Percentiles rank a stretch among this genome's conserved stretches.
Evolutionary conservation across 2,888 invertebrate species (phyloP).

Genomic region (Vannuccia rotundouncinata): DNA sequence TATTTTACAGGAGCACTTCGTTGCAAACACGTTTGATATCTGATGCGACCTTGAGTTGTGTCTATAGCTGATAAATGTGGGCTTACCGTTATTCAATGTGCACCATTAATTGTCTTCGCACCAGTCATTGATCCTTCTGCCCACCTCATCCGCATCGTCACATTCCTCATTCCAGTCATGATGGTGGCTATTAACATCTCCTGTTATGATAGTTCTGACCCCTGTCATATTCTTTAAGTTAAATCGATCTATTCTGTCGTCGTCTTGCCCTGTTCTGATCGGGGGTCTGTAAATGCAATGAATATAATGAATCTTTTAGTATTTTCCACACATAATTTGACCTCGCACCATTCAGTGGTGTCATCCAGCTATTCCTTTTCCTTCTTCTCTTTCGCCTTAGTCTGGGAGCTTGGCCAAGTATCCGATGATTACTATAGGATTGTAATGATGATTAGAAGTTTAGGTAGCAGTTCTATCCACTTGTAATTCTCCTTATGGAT

Average conservation of each 20-base stretch:
- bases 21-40: not conserved
- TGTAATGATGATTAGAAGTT: too few species aligned
- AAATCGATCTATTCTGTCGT: not conserved
- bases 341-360: not conserved
- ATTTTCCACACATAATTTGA: not conserved
- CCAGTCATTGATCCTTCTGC: not conserved
- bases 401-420: too few species aligned
- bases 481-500: too few species aligned
- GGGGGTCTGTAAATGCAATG: not conserved
- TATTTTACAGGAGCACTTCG: not conserved
- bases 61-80: not conserved
- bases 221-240: not conserved
- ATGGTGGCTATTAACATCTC: not conserved
- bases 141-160: not conserved
- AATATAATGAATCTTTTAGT: not conserved
- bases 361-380: not conserved
- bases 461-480: too few species aligned
- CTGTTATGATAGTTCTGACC: not conserved
- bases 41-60: not conserved
- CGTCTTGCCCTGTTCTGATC: not conserved
- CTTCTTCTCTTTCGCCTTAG: too few species aligned
- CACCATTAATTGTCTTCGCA: not conserved
- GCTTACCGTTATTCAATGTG: not conserved
- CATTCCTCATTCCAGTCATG: not conserved
- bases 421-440: too few species aligned